Evolutionary conservation across 1,140 invertebrate species (phyloP).

Genomic region (Zaprionus lachaisei): DNA sequence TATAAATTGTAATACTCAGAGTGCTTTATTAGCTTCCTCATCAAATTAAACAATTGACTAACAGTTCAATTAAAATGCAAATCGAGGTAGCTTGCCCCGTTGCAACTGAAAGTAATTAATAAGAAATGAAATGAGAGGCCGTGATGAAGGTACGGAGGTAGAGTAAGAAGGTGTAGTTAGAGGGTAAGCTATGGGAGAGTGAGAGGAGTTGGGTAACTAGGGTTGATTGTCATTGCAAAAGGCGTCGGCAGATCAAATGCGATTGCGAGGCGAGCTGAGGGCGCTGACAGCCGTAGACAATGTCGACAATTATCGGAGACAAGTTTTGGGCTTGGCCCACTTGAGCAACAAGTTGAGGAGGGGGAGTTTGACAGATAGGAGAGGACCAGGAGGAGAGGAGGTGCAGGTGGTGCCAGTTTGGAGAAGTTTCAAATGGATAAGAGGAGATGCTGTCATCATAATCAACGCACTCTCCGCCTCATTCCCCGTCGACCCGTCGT

Average conservation of each 20-base stretch:
- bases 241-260: constrained; percentile 77
- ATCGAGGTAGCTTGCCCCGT: background rate
- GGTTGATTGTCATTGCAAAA: constrained; percentile 42
- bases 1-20: background rate
- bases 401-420: background rate
- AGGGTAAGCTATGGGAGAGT: background rate
- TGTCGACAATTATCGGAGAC: constrained; percentile 73
- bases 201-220: constrained; percentile 14
- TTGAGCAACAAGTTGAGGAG: constrained; percentile 30
- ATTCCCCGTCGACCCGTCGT: background rate
- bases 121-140: constrained; percentile 8
- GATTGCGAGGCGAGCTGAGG: constrained; percentile 17
- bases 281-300: constrained; percentile 67
- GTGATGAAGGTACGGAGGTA: background rate
- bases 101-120: constrained; percentile 21
- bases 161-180: background rate
- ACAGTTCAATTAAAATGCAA: constrained; percentile 2
- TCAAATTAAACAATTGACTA: background rate
- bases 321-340: constrained; percentile 66
- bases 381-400: background rate
- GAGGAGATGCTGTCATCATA: constrained; percentile 44
- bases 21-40: background rate
- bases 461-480: constrained; percentile 32
- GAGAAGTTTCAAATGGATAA: constrained; percentile 3
- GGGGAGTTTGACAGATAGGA: background rate